phyloP scores from a whole-genome alignment of 2,797 vertebrate species.

The Eutrigla gurnardus region DNA sequence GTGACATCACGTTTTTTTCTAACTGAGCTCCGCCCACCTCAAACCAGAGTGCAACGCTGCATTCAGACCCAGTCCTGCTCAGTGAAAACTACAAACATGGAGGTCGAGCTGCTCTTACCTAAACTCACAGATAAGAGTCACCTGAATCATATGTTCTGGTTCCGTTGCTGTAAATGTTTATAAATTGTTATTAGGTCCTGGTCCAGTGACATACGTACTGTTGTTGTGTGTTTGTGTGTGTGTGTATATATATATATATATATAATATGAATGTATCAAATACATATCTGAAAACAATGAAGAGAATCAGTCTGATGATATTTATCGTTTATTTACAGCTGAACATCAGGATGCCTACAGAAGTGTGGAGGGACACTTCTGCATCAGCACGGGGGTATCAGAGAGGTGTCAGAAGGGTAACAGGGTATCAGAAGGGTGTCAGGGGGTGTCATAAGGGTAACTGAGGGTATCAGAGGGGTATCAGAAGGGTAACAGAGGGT shows the following conservation, averaged over 20 bases:
- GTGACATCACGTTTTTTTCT: too few species aligned
- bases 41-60: too few species aligned
- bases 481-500: not conserved
- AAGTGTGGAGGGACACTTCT: not conserved
- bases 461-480: not conserved
- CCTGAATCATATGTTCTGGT: too few species aligned
- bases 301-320: not conserved
- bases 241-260: not conserved
- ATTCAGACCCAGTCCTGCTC: too few species aligned
- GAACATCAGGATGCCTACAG: slow-evolving; percentile 15
- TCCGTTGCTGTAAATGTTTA: too few species aligned
- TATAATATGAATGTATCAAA: not conserved
- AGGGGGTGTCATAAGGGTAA: not conserved
- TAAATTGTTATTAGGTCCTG: too few species aligned
- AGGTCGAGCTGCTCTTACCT: too few species aligned
- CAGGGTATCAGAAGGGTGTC: not conserved
- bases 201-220: too few species aligned
- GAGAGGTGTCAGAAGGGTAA: not conserved
- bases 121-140: too few species aligned
- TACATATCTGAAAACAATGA: not conserved
- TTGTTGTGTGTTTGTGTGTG: too few species aligned
- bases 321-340: slow-evolving; percentile 59
- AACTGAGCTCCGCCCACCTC: too few species aligned
- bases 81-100: too few species aligned
- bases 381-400: slow-evolving; percentile 9